Evolutionary conservation across 2,797 vertebrate species (phyloP).

Genomic region (Sebastes kiyomatsui): DNA sequence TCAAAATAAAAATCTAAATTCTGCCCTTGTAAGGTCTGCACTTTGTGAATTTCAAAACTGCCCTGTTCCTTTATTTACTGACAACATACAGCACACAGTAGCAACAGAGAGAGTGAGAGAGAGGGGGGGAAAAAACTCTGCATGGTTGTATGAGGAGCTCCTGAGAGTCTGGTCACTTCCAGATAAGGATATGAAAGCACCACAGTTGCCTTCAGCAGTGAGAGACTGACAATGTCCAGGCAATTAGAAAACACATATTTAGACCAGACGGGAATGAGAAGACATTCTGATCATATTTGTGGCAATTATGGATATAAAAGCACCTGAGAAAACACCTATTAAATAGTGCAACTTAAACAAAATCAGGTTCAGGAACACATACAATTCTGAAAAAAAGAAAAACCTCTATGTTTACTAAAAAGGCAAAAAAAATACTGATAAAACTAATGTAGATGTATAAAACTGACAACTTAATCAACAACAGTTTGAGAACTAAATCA

Average conservation of each 20-base stretch:
- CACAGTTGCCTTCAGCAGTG: slow-evolving; percentile 36
- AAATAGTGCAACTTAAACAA: neutral
- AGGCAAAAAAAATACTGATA: neutral
- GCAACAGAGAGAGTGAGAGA: slow-evolving; percentile 52
- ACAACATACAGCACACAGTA: slow-evolving; percentile 63
- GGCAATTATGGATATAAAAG: neutral
- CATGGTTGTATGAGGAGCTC: slow-evolving; percentile 57
- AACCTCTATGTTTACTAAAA: neutral
- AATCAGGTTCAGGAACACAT: neutral
- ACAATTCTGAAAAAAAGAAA: neutral
- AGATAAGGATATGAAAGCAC: slow-evolving; percentile 77
- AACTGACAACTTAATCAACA: neutral
- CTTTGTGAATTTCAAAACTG: slow-evolving; percentile 52
- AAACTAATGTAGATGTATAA: neutral
- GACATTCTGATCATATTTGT: slow-evolving; percentile 40
- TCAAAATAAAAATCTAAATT: neutral
- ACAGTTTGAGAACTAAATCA: neutral
- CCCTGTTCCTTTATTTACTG: slow-evolving; percentile 71
- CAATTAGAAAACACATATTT: slow-evolving; percentile 49
- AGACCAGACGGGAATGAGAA: slow-evolving; percentile 13
- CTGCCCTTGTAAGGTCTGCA: slow-evolving; percentile 54
- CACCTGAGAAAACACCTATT: neutral
- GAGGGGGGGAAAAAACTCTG: neutral
- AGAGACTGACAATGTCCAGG: slow-evolving; percentile 71
- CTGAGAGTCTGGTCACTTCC: slow-evolving; percentile 69